phyloP scores from a whole-genome alignment of 2,888 invertebrate genomes.

The Exephanes ischioxanthus region DNA sequence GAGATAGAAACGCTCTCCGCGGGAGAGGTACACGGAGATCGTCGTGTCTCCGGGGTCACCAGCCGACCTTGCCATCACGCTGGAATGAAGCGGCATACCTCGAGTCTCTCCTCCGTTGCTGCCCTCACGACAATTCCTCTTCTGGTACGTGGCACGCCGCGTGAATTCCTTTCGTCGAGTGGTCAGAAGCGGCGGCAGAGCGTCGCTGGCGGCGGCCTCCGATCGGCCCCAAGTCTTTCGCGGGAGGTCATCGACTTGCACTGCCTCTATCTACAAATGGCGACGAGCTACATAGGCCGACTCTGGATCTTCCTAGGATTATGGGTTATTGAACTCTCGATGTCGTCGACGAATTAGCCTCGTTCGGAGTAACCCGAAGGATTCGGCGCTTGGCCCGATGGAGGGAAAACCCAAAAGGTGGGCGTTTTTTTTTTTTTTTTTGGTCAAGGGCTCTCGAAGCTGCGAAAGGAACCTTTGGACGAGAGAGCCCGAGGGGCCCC shows the following conservation, averaged over 20 bases:
- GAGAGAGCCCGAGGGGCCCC: not conserved
- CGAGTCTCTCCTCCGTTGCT: constrained; percentile 67
- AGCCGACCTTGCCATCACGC: constrained; percentile 74
- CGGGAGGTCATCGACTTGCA: constrained; percentile 67
- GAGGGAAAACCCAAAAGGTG: too few relatives aligned
- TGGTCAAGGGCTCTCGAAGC: not conserved
- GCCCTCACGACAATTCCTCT: constrained; percentile 67
- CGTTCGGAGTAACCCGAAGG: not conserved
- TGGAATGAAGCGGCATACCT: constrained; percentile 63
- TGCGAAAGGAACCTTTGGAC: not conserved
- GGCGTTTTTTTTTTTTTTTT: too few relatives aligned
- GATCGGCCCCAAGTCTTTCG: constrained; percentile 27
- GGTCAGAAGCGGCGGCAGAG: constrained; percentile 35
- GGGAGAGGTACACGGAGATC: constrained; percentile 63
- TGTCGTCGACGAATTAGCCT: constrained; percentile 14
- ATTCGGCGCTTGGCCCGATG: too few relatives aligned
- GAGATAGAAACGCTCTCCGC: constrained; percentile 38
- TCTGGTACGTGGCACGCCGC: constrained; percentile 47
- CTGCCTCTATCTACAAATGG: constrained; percentile 66
- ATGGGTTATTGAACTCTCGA: constrained; percentile 33
- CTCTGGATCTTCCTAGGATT: constrained; percentile 32
- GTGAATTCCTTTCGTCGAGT: constrained; percentile 53
- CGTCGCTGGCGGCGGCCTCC: constrained; percentile 48
- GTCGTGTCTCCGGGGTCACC: constrained; percentile 70
- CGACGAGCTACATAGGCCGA: constrained; percentile 62